Base-by-base conservation (phyloP, 2,113 vertebrate species). In the Clinocottus analis region DNA sequence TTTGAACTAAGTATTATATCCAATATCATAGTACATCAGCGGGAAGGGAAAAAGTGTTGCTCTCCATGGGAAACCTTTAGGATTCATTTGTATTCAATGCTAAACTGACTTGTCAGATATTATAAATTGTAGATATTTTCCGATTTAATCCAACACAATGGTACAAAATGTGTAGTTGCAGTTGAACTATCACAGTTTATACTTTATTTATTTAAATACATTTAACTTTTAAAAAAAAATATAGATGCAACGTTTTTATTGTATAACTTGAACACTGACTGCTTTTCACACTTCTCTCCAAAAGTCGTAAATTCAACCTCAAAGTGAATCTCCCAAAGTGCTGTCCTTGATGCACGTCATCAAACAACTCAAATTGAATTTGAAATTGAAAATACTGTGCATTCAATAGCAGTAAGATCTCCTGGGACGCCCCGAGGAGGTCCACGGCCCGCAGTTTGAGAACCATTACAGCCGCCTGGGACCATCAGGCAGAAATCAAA, bases 401-500 rank as follows among this genome's bases (percentile, higher is more conserved):
- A 45, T 29, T 10, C 27, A 41, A 25, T 41, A 43, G 41, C 66
- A 58, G 51, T 13, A 8, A 39, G 16, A 55, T 7, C 35, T 41
- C 51, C 16, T n/a, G 35, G 56, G 14, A 21, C 2, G 41, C 2
- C 60, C 73, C 27, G 7, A 17, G 35, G 9, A 60, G 49, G 66
- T 72, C 37, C 62, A 21, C 72, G 33, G 31, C 3, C 59, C 39
- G 11, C 59, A 74, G 49, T 41, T 65, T 71, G 59, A 56, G 73
- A 59, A 67, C 47, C 76, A 43, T 33, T 33, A 47, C 17, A 72
- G 56, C 21, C 33, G 2, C 19, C 41, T 16, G 4, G 21, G 12
- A 80, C 86, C 78, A 55, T 60, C 65, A 72, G 82, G 49, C 85
- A 69, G 56, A 81, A 77, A 72, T 73, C 47, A 45, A 19, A 45